Evolutionary conservation across 1,140 invertebrate species (phyloP), one percentile per base, ranked within the genome.

Genomic region (Cherax destructor): DNA sequence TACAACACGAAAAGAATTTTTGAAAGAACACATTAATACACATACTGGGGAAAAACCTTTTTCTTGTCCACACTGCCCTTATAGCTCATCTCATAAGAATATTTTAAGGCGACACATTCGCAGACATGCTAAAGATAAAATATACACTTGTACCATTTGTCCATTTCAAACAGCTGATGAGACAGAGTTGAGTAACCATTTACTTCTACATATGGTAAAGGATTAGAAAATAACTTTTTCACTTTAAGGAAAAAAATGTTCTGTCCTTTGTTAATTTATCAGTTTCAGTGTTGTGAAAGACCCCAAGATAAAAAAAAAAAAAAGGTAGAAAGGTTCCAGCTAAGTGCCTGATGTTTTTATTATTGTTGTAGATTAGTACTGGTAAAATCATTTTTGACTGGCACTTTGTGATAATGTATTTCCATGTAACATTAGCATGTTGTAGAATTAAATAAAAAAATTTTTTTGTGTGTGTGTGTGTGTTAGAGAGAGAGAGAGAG

Each of bases 61-160:
- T 56, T 86, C 83, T 49, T 86, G 83, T 41, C 69, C 83, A 24
- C 72, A 86, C 47, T 86, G 83, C 83, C 50, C 83, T 24, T 86
- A 86, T 65, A 86, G 72, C 30, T 86, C 83, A 41, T 86, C 83
- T 24, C 83, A 86, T 65, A 86, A 86, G 83, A 86, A 86, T 59
- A 86, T 86, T 52, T 49, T 86, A 49, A 72, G 83, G 47, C 83
- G 83, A 4, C 83, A 86, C n/a, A 18, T 86, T 52, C 83, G 83
- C 30, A 72, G 83, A 72, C 83, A 86, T 72, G 76, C 83, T 18
- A 30, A n/a, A 5, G 83, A 86, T 18, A 72, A 86, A 59, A 21
- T 47, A 5, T 65, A 50, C 52, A 16, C 72, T 21, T 86, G 83
- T 77, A 74, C 47, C 11, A 52, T 52, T 56, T 86, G 83, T 74